phyloP scores from a whole-genome alignment of 2,888 invertebrate species.

The Nyleta sp. region DNA sequence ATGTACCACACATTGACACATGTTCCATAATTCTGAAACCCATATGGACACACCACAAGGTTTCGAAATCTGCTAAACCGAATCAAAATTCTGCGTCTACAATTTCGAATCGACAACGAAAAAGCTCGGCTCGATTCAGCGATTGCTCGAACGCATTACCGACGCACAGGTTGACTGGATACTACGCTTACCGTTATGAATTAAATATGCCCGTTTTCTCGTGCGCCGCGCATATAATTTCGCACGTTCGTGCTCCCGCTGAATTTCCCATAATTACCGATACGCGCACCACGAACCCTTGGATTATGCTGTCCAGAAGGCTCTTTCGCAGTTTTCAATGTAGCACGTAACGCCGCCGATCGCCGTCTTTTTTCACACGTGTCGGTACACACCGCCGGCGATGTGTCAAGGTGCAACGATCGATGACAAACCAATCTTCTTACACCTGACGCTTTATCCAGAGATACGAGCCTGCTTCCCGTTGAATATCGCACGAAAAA shows the following conservation, averaged over 20 bases:
- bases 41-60: no score
- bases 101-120: no score
- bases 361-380: conserved; percentile 53
- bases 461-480: conserved; percentile 6
- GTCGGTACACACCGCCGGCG: conserved; percentile 44
- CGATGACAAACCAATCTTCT: conserved; percentile 77
- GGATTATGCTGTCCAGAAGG: conserved; percentile 44
- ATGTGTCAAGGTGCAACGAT: conserved; percentile 67
- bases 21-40: no score
- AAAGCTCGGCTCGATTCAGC: no score
- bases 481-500: conserved; percentile 8
- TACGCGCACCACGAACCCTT: conserved; percentile 28
- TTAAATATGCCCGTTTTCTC: conserved; percentile 50
- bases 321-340: conserved; percentile 55
- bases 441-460: conserved; percentile 55
- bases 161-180: conserved; percentile 10
- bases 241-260: conserved; percentile 45
- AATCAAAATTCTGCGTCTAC: no score
- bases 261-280: conserved; percentile 60
- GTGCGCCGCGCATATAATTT: conserved; percentile 41
- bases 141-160: conserved; percentile 14
- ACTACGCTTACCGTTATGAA: conserved; percentile 43
- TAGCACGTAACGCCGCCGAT: conserved; percentile 44
- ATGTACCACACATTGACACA: no score
- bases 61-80: no score